A percentile compares a stretch with the other conserved stretches of the same genome.
Evolutionary conservation across 2,888 invertebrate species (phyloP).

Genomic region (Eupithecia pulchellata): DNA sequence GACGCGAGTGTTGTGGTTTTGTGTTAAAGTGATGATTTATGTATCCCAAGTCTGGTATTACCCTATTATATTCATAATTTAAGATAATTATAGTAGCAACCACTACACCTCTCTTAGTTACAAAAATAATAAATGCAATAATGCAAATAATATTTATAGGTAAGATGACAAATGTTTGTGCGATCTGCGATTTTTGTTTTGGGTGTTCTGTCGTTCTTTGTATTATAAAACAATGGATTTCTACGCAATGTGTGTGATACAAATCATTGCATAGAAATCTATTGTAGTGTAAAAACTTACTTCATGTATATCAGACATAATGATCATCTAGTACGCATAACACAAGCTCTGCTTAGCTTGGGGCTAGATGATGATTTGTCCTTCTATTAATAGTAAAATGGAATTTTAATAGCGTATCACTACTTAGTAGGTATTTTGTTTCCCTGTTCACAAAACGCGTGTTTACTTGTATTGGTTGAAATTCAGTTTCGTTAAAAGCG

Average conservation of each 20-base stretch:
- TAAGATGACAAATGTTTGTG: no score
- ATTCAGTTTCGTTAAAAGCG: not conserved
- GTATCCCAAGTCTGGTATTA: slow-evolving; percentile 41
- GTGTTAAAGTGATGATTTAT: slow-evolving; percentile 36
- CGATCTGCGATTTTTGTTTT: no score
- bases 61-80: not conserved
- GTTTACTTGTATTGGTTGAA: not conserved
- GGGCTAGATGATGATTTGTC: no score
- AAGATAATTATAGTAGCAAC: not conserved
- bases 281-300: no score
- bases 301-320: no score
- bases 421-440: not conserved
- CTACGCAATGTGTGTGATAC: no score
- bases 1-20: slow-evolving; percentile 48
- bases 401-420: not conserved
- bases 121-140: not conserved
- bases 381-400: no score
- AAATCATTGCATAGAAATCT: no score
- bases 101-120: not conserved
- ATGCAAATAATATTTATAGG: not conserved
- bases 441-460: not conserved
- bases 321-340: no score
- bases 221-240: no score
- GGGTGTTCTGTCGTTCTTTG: no score
- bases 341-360: no score